Evolutionary conservation across 1,140 invertebrate genomes (phyloP), one percentile per base, ranked within the genome.

Genomic region (Papilio dardanus): DNA sequence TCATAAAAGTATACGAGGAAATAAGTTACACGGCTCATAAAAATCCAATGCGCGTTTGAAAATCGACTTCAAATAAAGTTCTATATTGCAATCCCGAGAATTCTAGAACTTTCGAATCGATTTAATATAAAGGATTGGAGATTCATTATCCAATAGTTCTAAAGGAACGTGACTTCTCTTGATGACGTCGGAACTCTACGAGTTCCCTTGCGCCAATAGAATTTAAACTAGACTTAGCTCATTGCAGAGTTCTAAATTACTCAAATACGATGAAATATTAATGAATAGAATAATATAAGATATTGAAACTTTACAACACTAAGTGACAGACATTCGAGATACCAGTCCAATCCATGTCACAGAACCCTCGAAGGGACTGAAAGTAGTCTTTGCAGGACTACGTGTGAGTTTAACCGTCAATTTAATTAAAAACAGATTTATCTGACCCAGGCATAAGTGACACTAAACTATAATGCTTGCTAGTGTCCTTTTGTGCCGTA

Each of bases 131-230:
- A 69, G 67, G 35, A 69, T n/a, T 37, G 31, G 19, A 69, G 67
- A 69, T 69, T 69, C 67, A 69, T 69, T 69, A 69, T 69, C 19
- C 67, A 69, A 69, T 69, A 69, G 67, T 69, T 69, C 21, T 24
- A 33, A 69, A 42, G 67, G 35, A 42, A 69, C 67, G 67, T 69
- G 67, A 69, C 67, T 69, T 35, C 67, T 40, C 35, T 69, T 69
- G 35, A 69, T 69, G 67, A 69, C 10, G 35, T 28, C 21, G 67
- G 35, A 19, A 40, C 33, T 69, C 19, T n/a, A n/a, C n/a, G n/a
- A 35, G 33, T n/a, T 16, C 33, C 7, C 35, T 37, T 24, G 19
- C 19, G 67, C 35, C 31, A 40, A 37, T 40, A 37, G 67, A 69
- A 69, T 69, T 69, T 62, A 19, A 62, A 62, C 12, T 30, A 62